Evolutionary conservation across 2,113 vertebrate species (phyloP).

Genomic region (Pollachius pollachius): DNA sequence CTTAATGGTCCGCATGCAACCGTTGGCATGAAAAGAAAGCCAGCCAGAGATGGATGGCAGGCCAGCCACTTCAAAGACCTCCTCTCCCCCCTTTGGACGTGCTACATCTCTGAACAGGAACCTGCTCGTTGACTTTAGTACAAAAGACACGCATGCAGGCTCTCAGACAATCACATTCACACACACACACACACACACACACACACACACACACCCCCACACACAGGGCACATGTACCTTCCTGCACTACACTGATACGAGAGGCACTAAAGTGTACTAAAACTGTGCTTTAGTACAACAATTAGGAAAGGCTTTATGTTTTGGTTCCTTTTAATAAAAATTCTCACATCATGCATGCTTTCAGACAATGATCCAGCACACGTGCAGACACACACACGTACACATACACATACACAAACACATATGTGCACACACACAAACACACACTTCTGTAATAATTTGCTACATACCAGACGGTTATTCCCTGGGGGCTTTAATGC

Average conservation of each 20-base stretch:
- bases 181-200: slow-evolving; percentile 2
- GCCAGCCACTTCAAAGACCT: slow-evolving; percentile 71
- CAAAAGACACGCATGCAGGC: slow-evolving; percentile 33
- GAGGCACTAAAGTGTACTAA: neutral
- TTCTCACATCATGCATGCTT: too few species aligned
- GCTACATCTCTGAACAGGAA: slow-evolving; percentile 51
- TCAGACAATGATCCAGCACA: too few species aligned
- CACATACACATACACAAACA: slow-evolving; percentile 1
- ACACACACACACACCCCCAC: slow-evolving; percentile 23
- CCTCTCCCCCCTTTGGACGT: slow-evolving; percentile 31
- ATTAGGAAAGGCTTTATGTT: neutral
- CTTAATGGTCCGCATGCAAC: slow-evolving; percentile 57
- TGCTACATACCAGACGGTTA: slow-evolving; percentile 52
- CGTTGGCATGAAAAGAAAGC: slow-evolving; percentile 75
- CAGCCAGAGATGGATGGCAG: slow-evolving; percentile 66
- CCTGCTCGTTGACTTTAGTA: slow-evolving; percentile 56
- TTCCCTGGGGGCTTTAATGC: slow-evolving; percentile 45
- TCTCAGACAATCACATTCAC: slow-evolving; percentile 20
- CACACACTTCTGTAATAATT: slow-evolving; percentile 27
- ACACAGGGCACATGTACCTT: neutral
- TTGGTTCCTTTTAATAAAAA: neutral
- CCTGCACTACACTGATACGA: neutral
- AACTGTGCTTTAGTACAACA: neutral
- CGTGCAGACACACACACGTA: neutral
- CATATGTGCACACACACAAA: slow-evolving; percentile 3